phyloP scores from a whole-genome alignment of 1,140 invertebrate species.

The Gyrodactylus salaris region DNA sequence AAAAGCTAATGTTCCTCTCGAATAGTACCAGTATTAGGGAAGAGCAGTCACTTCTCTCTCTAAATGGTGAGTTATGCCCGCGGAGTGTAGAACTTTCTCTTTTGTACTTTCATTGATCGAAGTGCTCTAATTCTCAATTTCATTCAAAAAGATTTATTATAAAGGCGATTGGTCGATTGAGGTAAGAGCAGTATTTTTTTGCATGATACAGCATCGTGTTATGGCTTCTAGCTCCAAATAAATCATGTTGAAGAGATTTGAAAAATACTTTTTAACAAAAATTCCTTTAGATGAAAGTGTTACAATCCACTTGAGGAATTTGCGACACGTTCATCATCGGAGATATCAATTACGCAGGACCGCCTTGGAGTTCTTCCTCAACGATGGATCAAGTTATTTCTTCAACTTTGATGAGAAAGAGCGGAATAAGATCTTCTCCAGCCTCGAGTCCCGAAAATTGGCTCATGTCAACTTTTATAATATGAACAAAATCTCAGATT shows the following conservation, averaged over 20 bases:
- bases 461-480: constrained; percentile 28
- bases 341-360: constrained; percentile 30
- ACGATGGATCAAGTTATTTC: constrained; percentile 33
- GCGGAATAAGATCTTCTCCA: constrained; percentile 29
- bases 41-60: not conserved
- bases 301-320: constrained; percentile 14
- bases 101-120: no score
- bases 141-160: no score
- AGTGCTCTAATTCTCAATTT: no score
- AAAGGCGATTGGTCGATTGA: no score
- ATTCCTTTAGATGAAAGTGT: not conserved
- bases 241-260: no score
- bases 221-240: no score
- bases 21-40: not conserved
- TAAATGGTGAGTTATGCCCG: not conserved
- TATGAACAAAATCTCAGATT: constrained; percentile 28
- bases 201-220: no score
- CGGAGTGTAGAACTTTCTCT: no score
- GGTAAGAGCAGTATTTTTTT: no score
- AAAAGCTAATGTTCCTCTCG: not conserved
- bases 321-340: constrained; percentile 29
- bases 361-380: constrained; percentile 31
- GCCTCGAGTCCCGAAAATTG: constrained; percentile 26
- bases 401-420: constrained; percentile 31
- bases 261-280: no score